A percentile compares a stretch with the other conserved stretches of the same genome.
phyloP scores from a whole-genome alignment of 1,140 invertebrate genomes.

The Drosophila arawakana region DNA sequence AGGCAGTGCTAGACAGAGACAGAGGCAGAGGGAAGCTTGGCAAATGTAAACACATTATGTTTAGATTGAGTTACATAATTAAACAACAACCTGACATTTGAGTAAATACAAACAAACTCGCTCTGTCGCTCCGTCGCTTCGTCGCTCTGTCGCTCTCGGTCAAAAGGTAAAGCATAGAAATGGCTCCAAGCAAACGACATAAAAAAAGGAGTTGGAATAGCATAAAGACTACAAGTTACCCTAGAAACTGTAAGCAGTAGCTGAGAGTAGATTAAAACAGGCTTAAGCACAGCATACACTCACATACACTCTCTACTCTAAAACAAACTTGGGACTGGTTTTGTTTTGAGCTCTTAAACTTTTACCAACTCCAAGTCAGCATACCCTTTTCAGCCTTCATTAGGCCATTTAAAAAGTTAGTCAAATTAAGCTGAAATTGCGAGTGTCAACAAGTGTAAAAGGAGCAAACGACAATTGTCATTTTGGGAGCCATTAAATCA shows the following conservation, averaged over 20 bases:
- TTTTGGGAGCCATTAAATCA: constrained; percentile 22
- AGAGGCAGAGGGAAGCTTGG: background rate
- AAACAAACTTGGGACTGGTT: no score
- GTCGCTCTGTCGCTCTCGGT: constrained; percentile 1
- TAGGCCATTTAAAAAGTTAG: background rate
- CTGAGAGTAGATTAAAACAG: no score
- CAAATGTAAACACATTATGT: constrained; percentile 60
- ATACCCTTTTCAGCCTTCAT: no score
- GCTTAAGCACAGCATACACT: no score
- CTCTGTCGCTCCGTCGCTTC: background rate
- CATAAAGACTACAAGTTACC: no score
- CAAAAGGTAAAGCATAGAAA: background rate
- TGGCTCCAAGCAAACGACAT: background rate
- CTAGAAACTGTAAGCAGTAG: no score
- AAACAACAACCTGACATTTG: constrained; percentile 59
- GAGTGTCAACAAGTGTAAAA: constrained; percentile 26
- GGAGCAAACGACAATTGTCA: background rate
- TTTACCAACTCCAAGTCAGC: no score
- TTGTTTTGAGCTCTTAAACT: no score
- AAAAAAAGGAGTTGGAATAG: background rate
- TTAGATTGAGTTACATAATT: constrained; percentile 63
- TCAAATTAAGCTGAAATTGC: background rate
- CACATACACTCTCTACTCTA: no score
- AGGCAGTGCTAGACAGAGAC: background rate
- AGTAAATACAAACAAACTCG: constrained; percentile 48